A percentile compares a stretch with the other conserved stretches of the same genome.
Evolutionary conservation across 2,797 vertebrate genomes (phyloP).

Genomic region (Siniperca undulata): DNA sequence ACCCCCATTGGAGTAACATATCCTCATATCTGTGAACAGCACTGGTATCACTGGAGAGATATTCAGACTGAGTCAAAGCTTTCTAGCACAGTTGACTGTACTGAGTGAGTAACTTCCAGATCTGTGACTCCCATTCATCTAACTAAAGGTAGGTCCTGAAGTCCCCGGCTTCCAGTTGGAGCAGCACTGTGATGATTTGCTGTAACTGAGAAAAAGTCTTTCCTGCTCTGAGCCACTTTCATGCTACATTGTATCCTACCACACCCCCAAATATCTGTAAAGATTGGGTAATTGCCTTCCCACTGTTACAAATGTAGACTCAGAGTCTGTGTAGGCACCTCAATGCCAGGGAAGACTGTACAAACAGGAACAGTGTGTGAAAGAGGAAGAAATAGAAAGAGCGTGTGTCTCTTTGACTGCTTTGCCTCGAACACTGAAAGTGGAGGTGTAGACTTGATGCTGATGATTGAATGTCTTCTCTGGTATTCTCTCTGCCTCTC

Average conservation of each 20-base stretch:
- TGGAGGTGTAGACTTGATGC: neutral
- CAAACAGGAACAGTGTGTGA: slow-evolving; percentile 14
- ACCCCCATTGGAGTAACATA: neutral
- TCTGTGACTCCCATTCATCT: slow-evolving; percentile 56
- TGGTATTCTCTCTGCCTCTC: slow-evolving; percentile 46
- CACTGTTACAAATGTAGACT: slow-evolving; percentile 48
- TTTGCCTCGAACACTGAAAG: slow-evolving; percentile 9
- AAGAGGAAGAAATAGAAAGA: slow-evolving; percentile 17
- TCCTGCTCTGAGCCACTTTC: slow-evolving; percentile 65
- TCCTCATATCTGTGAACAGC: slow-evolving; percentile 22
- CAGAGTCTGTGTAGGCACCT: slow-evolving; percentile 34
- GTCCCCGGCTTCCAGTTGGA: slow-evolving; percentile 28
- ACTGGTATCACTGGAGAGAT: slow-evolving; percentile 24
- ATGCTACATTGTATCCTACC: slow-evolving; percentile 67
- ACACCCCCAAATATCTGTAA: slow-evolving; percentile 65
- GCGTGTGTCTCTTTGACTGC: slow-evolving; percentile 9
- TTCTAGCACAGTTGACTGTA: slow-evolving; percentile 26
- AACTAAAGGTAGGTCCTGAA: slow-evolving; percentile 52
- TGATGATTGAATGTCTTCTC: slow-evolving; percentile 1
- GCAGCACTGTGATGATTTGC: slow-evolving; percentile 42
- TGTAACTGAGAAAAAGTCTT: slow-evolving; percentile 39
- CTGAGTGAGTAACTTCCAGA: slow-evolving; percentile 51
- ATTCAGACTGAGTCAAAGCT: slow-evolving; percentile 41
- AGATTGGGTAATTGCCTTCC: slow-evolving; percentile 63
- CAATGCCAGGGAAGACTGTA: slow-evolving; percentile 33